Evolutionary conservation across 23 tunicate species (phyloP), one percentile per base, ranked within the genome.

Genomic region (Styela clava): DNA sequence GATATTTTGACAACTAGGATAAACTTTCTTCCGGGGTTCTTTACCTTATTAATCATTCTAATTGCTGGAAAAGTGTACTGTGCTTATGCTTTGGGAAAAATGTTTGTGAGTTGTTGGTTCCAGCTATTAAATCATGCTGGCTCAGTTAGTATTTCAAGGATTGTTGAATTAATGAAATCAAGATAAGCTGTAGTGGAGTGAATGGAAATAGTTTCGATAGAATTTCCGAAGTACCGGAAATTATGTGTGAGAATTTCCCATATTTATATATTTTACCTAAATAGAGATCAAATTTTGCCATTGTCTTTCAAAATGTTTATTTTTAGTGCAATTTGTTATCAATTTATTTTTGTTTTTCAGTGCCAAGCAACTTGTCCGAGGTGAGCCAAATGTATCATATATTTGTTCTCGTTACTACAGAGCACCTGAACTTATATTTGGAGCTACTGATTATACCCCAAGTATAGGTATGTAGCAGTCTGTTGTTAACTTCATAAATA

Each of bases 341-440:
- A n/a, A n/a, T n/a, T n/a, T n/a, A n/a, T n/a, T n/a, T n/a, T n/a
- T n/a, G n/a, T n/a, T n/a, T 69, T 83, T 73, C 82, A 94, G 92
- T 79, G 95, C 99, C 25, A 89, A 95, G 78, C 95, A 89, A 35
- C 85, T 95, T 22, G 95, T 96, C 16, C 85, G 96, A 22, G 97
- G 97, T 9, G 99, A 96, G 63, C 99, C 99, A 35, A 96, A 96
- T 64, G 99, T 96, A 7, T 96, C 99, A 7, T 96, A 96, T 81
- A 96, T 96, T 35, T 96, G 99, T 71, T 96, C 99, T 34, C 85
- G 99, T 9, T 96, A 96, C 85, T 96, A 96, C 78, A 84, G 99
- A 29, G 99, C 99, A 28, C 99, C 99, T 2, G 99, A 96, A 68
- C 82, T 96, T 30, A 96, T 96, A 34, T 96, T 96, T 77, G 99